Base-by-base conservation (phyloP, 1,140 invertebrate genomes). In the Chironomus tepperi region DNA sequence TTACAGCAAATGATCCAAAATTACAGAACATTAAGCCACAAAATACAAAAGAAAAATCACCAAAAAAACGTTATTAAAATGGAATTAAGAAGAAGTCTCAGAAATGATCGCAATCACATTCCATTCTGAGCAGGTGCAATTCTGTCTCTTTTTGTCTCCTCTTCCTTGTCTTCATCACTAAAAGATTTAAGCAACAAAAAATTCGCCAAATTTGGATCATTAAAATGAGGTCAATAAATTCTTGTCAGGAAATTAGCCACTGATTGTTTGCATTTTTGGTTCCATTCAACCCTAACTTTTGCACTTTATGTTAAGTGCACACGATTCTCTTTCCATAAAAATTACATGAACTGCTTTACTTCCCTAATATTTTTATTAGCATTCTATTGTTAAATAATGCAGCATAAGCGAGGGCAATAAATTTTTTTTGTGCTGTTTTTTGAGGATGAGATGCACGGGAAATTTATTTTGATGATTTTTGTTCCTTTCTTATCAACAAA, bases 61-160 rank as follows among this genome's bases (percentile, higher is more conserved):
- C 5, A 34, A 34, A 34, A 34, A 34, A 2, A n/a, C n/a, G n/a
- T 34, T 34, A 34, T 34, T 34, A 34, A 34, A 34, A 34, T 1
- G 1, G 24, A 34, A 34, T 34, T 47, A 47, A 47, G 43, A 47
- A 47, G 43, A 57, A 12, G 47, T 57, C 5, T n/a, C 47, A 57
- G 12, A 57, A 57, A n/a, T 3, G n/a, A 57, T n/a, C 47, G 3
- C n/a, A 12, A 57, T 15, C 12, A 10, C 65, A 70, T 70, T 70
- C 65, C 65, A 70, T 70, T 21, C 65, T 19, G 65, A 70, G 65
- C 65, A 70, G 65, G 65, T 70, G 65, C 65, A 70, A 70, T 70
- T 70, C 18, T 18, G 19, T 57, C 12, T 57, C 10, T 3, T 15
- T 57, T n/a, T 57, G 3, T 15, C 47, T 57, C 8, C 15, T 57